Base-by-base conservation (phyloP, 2,888 invertebrate species). In the Clitarchus hookeri region DNA sequence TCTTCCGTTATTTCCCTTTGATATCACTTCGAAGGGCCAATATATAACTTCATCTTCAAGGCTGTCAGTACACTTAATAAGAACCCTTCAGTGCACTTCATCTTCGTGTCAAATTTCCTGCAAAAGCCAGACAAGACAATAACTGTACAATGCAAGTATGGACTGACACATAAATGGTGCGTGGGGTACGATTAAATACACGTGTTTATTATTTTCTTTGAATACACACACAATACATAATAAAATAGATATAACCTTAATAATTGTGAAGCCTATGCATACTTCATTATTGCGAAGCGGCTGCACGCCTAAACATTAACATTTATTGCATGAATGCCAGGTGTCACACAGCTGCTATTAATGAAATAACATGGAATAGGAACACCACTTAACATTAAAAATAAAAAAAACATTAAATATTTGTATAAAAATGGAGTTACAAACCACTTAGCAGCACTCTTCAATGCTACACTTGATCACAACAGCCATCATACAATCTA, bases 11-110 rank as follows among this genome's bases (percentile, higher is more conserved):
- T 13, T 16, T 65, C 23, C 65, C 16, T 65, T 23, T 65, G 65
- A 65, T 65, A 65, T 65, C 65, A 65, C 65, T 65, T 65, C 23
- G 65, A 65, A 65, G 65, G 65, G 65, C 65, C 65, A 16, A 65
- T 65, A 16, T 65, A 23, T 12, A 9, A 23, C 23, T 23, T 65
- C 23, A 65, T 65, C 6, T 65, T 65, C 13, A 65, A 65, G 23
- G 65, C 65, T 65, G 65, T 65, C 16, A 6, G 65, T 65, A 19
- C 19, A 65, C 65, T 19, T 23, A 65, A 16, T 9, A 4, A 8
- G 65, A 65, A 65, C 16, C 65, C 65, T 48, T 9, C 6, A 65
- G 19, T 65, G 65, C 65, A 13, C 65, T 65, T 13, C 65, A 65
- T 65, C 19, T 23, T 65, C 65, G 11, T 65, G 65, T 65, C 11